Percentiles rank a stretch among this genome's conserved stretches.
phyloP scores from a whole-genome alignment of 2,888 invertebrate genomes.

The Lutraria lutraria region DNA sequence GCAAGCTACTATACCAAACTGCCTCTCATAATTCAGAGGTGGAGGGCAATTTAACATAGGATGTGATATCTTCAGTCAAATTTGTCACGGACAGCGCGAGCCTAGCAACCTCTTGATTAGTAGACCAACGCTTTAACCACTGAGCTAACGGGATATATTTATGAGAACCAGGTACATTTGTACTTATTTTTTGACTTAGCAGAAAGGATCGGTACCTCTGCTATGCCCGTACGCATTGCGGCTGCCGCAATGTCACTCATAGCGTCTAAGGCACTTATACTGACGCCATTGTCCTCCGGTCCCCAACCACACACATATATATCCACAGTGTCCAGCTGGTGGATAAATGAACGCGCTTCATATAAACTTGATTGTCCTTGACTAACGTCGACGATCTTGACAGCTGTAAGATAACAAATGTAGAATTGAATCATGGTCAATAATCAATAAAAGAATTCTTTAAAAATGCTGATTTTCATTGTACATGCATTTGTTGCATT shows the following conservation, averaged over 20 bases:
- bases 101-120: too few relatives aligned
- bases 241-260: not conserved
- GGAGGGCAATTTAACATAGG: too few relatives aligned
- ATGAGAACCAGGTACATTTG: not conserved
- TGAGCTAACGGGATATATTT: not conserved
- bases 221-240: conserved; percentile 2
- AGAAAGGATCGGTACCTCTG: not conserved
- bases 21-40: too few relatives aligned
- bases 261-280: not conserved
- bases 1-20: too few relatives aligned
- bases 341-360: not conserved
- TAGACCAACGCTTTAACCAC: too few relatives aligned
- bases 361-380: not conserved
- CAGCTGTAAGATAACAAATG: not conserved
- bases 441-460: too few relatives aligned
- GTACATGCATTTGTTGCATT: too few relatives aligned
- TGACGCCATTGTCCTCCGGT: not conserved
- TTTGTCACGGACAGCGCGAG: too few relatives aligned
- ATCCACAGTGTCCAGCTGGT: not conserved
- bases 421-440: too few relatives aligned
- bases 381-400: not conserved
- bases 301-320: conserved; percentile 35
- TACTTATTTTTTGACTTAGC: not conserved
- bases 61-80: too few relatives aligned
- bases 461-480: too few relatives aligned